phyloP scores from a whole-genome alignment of 2,113 vertebrate genomes.

The Cebus imitator region DNA sequence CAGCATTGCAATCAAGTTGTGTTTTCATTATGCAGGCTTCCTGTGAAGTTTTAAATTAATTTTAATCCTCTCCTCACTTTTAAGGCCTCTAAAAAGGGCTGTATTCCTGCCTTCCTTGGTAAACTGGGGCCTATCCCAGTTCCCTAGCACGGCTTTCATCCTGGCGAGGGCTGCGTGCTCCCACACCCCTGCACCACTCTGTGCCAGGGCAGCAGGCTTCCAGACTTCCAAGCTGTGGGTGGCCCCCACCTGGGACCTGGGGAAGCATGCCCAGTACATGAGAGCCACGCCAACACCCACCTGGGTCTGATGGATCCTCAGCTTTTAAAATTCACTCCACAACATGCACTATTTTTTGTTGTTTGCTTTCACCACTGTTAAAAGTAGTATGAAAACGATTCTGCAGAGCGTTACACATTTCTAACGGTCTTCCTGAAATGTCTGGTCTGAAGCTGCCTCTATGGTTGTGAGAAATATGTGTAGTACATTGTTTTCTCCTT shows the following conservation, averaged over 20 bases:
- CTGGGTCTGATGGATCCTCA: background rate
- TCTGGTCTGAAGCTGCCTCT: background rate
- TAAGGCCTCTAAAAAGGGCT: conserved; percentile 78
- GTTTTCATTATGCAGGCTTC: conserved; percentile 83
- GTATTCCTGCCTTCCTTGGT: conserved; percentile 75
- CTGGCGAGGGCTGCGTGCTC: background rate
- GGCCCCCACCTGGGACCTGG: conserved; percentile 15
- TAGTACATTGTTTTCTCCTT: background rate
- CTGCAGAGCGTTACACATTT: background rate
- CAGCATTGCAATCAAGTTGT: conserved; percentile 77
- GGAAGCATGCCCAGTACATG: background rate
- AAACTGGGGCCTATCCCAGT: conserved; percentile 72
- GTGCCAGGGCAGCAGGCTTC: background rate
- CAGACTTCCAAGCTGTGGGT: background rate
- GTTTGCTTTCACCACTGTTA: background rate
- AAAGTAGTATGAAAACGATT: conserved; percentile 13
- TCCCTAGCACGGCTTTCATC: conserved; percentile 44
- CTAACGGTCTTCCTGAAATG: background rate
- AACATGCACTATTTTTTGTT: background rate
- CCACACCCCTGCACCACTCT: background rate
- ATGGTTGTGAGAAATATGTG: background rate
- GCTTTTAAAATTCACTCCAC: background rate
- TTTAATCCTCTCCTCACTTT: conserved; percentile 82
- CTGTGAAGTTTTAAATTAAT: conserved; percentile 85
- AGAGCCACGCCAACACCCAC: background rate